Evolutionary conservation across 2,113 vertebrate genomes (phyloP), one percentile per base, ranked within the genome.

Genomic region (Bambusicola thoracicus): DNA sequence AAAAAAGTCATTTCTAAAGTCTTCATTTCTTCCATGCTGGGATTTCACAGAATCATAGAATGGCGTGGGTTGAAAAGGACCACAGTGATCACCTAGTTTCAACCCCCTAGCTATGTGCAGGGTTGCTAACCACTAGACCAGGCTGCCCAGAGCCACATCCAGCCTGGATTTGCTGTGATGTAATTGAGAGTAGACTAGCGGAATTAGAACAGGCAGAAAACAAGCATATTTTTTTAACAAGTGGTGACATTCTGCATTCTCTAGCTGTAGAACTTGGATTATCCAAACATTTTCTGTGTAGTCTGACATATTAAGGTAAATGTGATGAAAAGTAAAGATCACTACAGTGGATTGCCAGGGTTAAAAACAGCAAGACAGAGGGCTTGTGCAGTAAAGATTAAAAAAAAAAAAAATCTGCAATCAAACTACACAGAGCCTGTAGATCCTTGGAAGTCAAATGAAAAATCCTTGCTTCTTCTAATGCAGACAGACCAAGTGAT

Each of bases 331-430:
- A 51, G 24, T 67, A 56, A 43, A 88, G 76, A 56, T 40, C 86
- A 27, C 74, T 79, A 5, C 51, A 62, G 41, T 74, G 27, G 67
- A 34, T 68, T 84, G 36, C 44, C 21, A 13, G 43, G 55, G 63
- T 94, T 87, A 89, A 94, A 73, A 92, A 69, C 85, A 94, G 43
- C 78, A 65, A 94, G 76, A 87, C 85, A 94, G 72, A 92, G 43
- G n/a, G 68, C 83, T 92, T 91, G 65, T 72, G 94, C 65, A 78
- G 51, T 87, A 67, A 89, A 89, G 76, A 93, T 41, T 41, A 17
- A 43, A 51, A 70, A 95, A 90, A 87, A 78, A 16, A 83, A n/a
- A n/a, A n/a, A n/a, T n/a, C 55, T 89, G 90, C 63, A 67, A 15
- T 90, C 70, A 92, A 62, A 65, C 51, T 74, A 75, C 20, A 72